These are phyloP conservation scores for Agonum fuliginosum DNA, from an alignment of 2,888 invertebrate species.

Conservation along the genomic window DNA sequence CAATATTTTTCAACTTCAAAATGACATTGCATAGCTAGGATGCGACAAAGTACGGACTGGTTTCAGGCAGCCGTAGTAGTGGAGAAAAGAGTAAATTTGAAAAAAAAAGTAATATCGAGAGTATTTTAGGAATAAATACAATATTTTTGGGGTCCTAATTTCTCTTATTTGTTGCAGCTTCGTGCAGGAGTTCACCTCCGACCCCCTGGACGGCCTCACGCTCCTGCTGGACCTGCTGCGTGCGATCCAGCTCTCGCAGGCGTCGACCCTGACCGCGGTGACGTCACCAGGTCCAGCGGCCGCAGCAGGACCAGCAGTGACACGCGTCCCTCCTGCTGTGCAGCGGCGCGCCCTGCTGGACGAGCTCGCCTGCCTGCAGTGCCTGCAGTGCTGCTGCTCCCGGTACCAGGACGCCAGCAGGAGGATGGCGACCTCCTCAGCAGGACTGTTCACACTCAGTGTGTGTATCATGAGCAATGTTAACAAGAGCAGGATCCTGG, in stretches of 20 bases:
- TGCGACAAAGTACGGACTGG: no score
- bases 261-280: slow-evolving; percentile 72
- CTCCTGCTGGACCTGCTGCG: slow-evolving; percentile 89
- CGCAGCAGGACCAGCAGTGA: neutral
- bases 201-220: slow-evolving; percentile 91
- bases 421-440: slow-evolving; percentile 84
- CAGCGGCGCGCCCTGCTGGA: slow-evolving; percentile 86
- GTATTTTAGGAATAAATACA: no score
- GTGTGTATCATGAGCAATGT: slow-evolving; percentile 92
- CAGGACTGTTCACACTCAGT: slow-evolving; percentile 88
- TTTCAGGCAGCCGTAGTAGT: no score
- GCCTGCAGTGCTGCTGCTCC: slow-evolving; percentile 86
- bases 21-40: no score
- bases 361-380: slow-evolving; percentile 92
- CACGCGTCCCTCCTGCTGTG: slow-evolving; percentile 78
- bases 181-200: slow-evolving; percentile 92
- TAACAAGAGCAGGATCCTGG: slow-evolving; percentile 88
- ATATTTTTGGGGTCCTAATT: no score
- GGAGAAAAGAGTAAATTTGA: no score
- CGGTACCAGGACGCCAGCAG: slow-evolving; percentile 87
- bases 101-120: no score
- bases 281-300: no score
- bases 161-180: slow-evolving; percentile 79
- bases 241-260: slow-evolving; percentile 88
- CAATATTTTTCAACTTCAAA: no score